These are phyloP conservation scores for Laticauda colubrina DNA, from an alignment of 2,113 vertebrate species.

Conservation along the genomic window DNA sequence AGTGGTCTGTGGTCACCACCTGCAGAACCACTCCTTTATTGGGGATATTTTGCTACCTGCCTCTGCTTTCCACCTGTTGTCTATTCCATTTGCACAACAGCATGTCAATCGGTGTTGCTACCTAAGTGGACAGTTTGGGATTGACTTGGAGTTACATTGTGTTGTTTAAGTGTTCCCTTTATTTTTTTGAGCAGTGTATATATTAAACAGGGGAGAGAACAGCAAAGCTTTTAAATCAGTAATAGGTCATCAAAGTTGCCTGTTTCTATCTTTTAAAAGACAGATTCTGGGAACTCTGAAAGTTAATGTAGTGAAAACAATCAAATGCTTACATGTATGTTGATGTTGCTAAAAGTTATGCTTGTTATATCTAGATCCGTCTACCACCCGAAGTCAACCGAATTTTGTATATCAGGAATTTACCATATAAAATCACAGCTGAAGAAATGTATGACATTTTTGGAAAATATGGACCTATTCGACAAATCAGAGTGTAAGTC, in stretches of 20 bases:
- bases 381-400: constrained; percentile 97
- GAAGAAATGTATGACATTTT: constrained; percentile 99
- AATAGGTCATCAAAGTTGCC: neutral
- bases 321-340: neutral
- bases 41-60: too few species aligned
- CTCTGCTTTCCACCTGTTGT: too few species aligned
- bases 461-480: constrained; percentile 98
- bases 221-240: neutral
- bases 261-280: neutral
- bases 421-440: constrained; percentile 97
- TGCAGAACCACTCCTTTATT: too few species aligned
- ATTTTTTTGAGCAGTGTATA: neutral
- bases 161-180: too few species aligned
- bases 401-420: constrained; percentile 93
- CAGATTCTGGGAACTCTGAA: neutral
- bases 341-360: rapidly evolving
- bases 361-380: constrained; percentile 79
- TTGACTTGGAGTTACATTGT: too few species aligned
- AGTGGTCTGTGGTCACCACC: too few species aligned
- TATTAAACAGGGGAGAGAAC: neutral
- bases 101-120: too few species aligned
- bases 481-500: constrained; percentile 97
- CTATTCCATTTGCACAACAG: too few species aligned
- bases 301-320: neutral
- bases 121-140: too few species aligned